Conservation (phyloP, 2,113 vertebrate genomes). For the Salvelinus alpinus region DNA sequence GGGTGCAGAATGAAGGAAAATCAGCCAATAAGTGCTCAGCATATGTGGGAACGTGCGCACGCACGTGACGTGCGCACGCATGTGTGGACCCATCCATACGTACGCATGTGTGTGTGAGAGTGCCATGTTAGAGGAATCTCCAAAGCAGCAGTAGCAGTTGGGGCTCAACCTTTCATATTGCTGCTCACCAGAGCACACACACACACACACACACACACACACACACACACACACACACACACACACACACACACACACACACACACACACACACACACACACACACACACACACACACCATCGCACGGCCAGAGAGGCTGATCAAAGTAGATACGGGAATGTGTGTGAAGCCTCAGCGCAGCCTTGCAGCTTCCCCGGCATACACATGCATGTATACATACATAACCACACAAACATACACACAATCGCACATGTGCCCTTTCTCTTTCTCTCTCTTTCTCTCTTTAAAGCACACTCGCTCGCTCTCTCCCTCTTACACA, state of each 20-base stretch:
- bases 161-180: conserved; percentile 1
- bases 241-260: conserved; percentile 4
- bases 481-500: not conserved
- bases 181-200: not conserved
- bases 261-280: not conserved
- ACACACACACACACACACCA: conserved; percentile 10
- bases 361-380: not conserved
- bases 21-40: no score
- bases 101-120: not conserved
- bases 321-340: conserved; percentile 38
- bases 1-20: no score
- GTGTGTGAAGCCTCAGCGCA: not conserved
- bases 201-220: not conserved
- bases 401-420: not conserved
- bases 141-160: conserved; percentile 19
- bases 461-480: not conserved
- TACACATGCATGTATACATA: not conserved
- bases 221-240: conserved; percentile 1
- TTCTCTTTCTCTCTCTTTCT: not conserved
- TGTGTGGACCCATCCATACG: no score
- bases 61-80: no score
- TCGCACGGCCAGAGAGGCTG: conserved; percentile 32
- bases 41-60: no score
- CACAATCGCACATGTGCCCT: not conserved
- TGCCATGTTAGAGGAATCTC: not conserved